Evolutionary conservation across 2,888 invertebrate species (phyloP).

Genomic region (Synanthedon tipuliformis): DNA sequence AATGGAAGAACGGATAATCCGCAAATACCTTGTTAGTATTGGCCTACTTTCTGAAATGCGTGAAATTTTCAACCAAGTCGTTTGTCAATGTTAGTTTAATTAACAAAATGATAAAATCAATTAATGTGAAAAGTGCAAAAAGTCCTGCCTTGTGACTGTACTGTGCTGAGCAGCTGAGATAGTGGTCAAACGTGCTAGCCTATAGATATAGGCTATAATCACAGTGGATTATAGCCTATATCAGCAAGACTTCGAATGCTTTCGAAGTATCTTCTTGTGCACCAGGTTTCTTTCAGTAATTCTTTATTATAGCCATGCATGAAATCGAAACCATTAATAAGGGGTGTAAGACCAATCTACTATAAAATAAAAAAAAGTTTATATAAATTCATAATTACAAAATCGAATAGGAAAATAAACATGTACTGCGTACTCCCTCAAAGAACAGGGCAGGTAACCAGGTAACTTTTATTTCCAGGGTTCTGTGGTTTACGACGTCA

Average conservation of each 20-base stretch:
- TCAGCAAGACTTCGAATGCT: no score
- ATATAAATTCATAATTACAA: not conserved
- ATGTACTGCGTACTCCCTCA: slow-evolving; percentile 3
- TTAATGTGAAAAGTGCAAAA: no score
- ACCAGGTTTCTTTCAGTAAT: not conserved
- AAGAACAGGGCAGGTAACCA: slow-evolving; percentile 9
- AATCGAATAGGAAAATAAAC: no score
- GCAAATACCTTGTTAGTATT: slow-evolving; percentile 5
- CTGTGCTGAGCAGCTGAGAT: no score
- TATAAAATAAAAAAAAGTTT: not conserved
- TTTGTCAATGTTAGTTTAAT: no score
- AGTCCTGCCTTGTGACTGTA: no score
- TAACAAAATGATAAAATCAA: no score
- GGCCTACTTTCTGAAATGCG: slow-evolving; percentile 21
- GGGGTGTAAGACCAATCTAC: no score
- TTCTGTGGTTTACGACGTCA: slow-evolving; percentile 31
- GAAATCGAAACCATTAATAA: not conserved
- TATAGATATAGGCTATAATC: no score
- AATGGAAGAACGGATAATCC: not conserved
- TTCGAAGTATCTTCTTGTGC: no score
- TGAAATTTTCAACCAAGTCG: slow-evolving; percentile 7
- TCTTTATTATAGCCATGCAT: not conserved
- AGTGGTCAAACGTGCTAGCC: no score
- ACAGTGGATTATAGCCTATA: no score
- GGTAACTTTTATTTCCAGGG: slow-evolving; percentile 28